Evolutionary conservation across 2,888 invertebrate species (phyloP).

Genomic region (Geophilus truncorum): DNA sequence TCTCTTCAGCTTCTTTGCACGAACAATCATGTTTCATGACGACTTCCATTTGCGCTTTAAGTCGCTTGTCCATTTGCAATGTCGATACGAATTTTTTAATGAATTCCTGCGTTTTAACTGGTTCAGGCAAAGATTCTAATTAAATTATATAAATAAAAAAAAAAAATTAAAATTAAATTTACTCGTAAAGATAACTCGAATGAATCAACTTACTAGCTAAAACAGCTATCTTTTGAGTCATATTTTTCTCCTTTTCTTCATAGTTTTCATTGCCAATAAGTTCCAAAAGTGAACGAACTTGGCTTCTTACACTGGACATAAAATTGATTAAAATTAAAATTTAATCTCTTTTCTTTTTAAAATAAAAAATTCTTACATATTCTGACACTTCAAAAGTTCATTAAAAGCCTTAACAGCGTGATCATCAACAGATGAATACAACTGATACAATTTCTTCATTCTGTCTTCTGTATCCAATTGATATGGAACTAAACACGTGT

Average conservation of each 20-base stretch:
- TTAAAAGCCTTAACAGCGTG: constrained; percentile 90
- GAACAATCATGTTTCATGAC: constrained; percentile 79
- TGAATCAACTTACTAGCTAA: constrained; percentile 42
- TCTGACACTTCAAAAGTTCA: constrained; percentile 70
- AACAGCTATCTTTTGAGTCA: constrained; percentile 41
- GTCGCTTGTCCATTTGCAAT: constrained; percentile 54
- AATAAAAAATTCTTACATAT: constrained; percentile 39
- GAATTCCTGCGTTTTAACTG: constrained; percentile 70
- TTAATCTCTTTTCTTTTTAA: neutral
- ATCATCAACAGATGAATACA: constrained; percentile 89
- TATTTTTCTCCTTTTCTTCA: constrained; percentile 40
- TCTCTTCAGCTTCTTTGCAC: constrained; percentile 90
- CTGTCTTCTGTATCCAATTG: constrained; percentile 76
- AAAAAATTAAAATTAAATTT: neutral
- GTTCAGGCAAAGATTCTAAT: constrained; percentile 67
- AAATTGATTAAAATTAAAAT: constrained; percentile 36
- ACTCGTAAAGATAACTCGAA: no score
- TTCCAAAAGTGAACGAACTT: constrained; percentile 80
- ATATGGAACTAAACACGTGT: constrained; percentile 92
- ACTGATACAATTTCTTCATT: constrained; percentile 87
- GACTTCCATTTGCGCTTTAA: constrained; percentile 73
- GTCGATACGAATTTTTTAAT: constrained; percentile 49
- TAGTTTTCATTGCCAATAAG: constrained; percentile 57
- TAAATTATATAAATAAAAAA: constrained; percentile 29
- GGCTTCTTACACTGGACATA: constrained; percentile 45